A percentile compares a stretch with the other conserved stretches of the same genome.
Evolutionary conservation across 2,113 vertebrate genomes (phyloP).

Genomic region (Lucifuga dentata): DNA sequence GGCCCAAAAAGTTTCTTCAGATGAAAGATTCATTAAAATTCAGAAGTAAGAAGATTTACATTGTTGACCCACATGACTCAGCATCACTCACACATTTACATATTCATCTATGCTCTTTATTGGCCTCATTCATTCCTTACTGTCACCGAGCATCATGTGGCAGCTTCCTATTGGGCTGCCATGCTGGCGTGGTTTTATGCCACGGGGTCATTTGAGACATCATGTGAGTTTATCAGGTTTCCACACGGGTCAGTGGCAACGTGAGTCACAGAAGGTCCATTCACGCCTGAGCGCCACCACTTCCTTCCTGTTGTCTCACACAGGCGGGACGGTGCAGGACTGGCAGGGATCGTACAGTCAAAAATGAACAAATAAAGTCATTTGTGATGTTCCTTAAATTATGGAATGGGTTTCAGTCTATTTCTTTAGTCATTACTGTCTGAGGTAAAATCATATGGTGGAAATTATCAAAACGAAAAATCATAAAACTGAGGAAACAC

Average conservation of each 20-base stretch:
- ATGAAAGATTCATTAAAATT: constrained; percentile 50
- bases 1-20: constrained; percentile 24
- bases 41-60: constrained; percentile 37
- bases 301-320: constrained; percentile 57
- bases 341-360: neutral
- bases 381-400: no score
- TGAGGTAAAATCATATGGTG: no score
- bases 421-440: no score
- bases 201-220: constrained; percentile 67
- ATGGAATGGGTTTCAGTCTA: no score
- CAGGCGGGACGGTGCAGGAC: neutral
- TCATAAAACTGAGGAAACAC: no score
- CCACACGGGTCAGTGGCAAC: constrained; percentile 73
- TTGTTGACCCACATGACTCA: constrained; percentile 43
- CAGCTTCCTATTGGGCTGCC: constrained; percentile 61
- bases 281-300: constrained; percentile 53
- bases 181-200: constrained; percentile 65
- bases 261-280: constrained; percentile 71
- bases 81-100: no score
- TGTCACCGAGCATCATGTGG: constrained; percentile 62
- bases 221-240: constrained; percentile 79
- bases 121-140: constrained; percentile 40
- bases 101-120: constrained; percentile 66
- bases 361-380: neutral
- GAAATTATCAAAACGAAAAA: no score